A percentile compares a stretch with the other conserved stretches of the same genome.
phyloP scores from a whole-genome alignment of 2,113 vertebrate species.

The Chiloscyllium plagiosum region DNA sequence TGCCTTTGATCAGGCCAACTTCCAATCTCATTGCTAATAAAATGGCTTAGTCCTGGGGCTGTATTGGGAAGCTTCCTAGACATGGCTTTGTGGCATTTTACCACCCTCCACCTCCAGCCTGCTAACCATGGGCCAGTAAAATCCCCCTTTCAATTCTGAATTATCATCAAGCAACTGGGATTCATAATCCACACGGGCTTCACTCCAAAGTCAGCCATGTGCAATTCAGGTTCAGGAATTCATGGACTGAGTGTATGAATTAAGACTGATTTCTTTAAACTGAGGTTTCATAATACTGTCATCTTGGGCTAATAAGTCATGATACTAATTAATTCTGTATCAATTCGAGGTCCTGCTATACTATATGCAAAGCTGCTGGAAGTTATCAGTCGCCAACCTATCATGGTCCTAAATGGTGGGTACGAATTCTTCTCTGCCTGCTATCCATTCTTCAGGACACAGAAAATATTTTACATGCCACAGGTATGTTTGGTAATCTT shows the following conservation, averaged over 20 bases:
- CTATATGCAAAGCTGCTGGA: slow-evolving; percentile 51
- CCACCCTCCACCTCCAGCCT: background rate
- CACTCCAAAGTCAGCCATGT: background rate
- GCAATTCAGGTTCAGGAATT: background rate
- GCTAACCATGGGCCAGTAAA: background rate
- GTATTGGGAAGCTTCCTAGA: too few relatives aligned
- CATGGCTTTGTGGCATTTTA: background rate
- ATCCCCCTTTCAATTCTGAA: background rate
- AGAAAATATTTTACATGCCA: slow-evolving; percentile 70
- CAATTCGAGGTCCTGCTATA: slow-evolving; percentile 47
- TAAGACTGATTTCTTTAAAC: background rate
- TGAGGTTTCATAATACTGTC: background rate
- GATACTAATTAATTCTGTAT: background rate
- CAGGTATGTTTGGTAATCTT: slow-evolving; percentile 51
- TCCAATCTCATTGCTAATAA: background rate
- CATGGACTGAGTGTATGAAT: background rate
- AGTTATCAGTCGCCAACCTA: slow-evolving; percentile 47
- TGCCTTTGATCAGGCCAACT: background rate
- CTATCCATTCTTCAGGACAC: slow-evolving; percentile 67
- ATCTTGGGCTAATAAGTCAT: background rate
- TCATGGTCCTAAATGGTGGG: slow-evolving; percentile 65
- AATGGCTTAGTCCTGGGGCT: background rate
- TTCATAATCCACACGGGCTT: background rate
- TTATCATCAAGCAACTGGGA: background rate
- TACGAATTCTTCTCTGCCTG: slow-evolving; percentile 61